These are phyloP conservation scores for Echiichthys vipera DNA, from an alignment of 2,797 vertebrate species.

Conservation along the genomic window DNA sequence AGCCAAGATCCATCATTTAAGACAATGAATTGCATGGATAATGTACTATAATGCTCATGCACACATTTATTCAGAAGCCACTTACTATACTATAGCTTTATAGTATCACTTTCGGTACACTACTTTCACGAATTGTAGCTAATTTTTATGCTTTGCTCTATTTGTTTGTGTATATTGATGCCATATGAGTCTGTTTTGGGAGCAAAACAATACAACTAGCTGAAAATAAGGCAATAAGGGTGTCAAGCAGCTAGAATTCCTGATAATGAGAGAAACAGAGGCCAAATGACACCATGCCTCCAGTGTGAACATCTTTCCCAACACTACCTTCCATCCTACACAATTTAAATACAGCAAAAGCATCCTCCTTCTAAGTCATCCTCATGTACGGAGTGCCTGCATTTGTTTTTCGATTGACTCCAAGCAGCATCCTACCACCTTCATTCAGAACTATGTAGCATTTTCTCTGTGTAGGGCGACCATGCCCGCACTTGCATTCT, in stretches of 20 bases:
- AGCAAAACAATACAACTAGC: conserved; percentile 2
- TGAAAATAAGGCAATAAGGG: not conserved
- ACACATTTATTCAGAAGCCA: no score
- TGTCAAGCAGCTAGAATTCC: conserved; percentile 29
- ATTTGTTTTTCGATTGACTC: not conserved
- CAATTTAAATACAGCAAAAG: not conserved
- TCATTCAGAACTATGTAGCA: no score
- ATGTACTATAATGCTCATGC: no score
- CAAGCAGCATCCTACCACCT: not conserved
- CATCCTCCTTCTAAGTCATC: not conserved
- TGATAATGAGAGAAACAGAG: conserved; percentile 18
- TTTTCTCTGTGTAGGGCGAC: no score
- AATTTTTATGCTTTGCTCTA: not conserved
- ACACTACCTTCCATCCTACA: not conserved
- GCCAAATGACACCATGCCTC: conserved; percentile 6
- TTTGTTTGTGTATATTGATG: not conserved
- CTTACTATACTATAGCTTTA: no score
- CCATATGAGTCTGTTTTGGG: not conserved
- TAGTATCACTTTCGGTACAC: no score
- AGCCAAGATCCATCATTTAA: no score
- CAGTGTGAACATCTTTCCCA: conserved; percentile 4
- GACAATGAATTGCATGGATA: not conserved
- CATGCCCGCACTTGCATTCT: conserved; percentile 8
- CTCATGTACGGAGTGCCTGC: not conserved
- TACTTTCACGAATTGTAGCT: not conserved